Evolutionary conservation across 1,140 invertebrate genomes (phyloP), one percentile per base, ranked within the genome.

Genomic region (Drosophila parabipectinata): DNA sequence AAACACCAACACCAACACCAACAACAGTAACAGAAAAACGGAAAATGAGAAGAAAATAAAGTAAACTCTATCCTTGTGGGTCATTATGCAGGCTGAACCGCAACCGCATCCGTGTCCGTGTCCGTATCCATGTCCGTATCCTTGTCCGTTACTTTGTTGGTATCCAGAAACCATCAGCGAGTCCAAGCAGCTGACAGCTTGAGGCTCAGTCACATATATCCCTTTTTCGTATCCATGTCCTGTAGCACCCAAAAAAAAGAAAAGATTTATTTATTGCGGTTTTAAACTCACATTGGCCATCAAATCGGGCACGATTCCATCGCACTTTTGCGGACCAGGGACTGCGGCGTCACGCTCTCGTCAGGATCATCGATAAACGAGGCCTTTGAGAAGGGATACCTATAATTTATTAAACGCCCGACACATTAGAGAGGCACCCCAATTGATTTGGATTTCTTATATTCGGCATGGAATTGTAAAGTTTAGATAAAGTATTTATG

Each of bases 261-360:
- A 82, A 88, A 88, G 83, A 87, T 87, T 87, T 87, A 87, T 87
- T 87, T 87, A 88, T 87, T 88, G 82, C 79, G 75, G 82, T 53
- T 87, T 87, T 79, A 82, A 87, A 53, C 61, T 63, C 51, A 30
- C 28, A 50, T 34, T 52, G 45, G 24, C 24, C 54, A 18, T 67
- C 67, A 44, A 58, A 73, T 62, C 61, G 64, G 45, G 54, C 44
- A 59, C 73, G 64, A 74, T 53, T 74, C 52, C 52, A 55, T 74
- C 53, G 60, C 32, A 47, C 59, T 68, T 32, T 44, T 62, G 12
- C 4, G 18, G 14, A 0, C 12, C n/a, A 21, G 39, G 30, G 66
- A 60, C 37, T 72, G 68, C 67, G 68, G 68, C 68, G 72, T 72
- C 68, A 72, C 66, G 54, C 66, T 71, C 14, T 8, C 56, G 45